Base-by-base conservation (phyloP, 2,797 vertebrate species). In the Sparus aurata region DNA sequence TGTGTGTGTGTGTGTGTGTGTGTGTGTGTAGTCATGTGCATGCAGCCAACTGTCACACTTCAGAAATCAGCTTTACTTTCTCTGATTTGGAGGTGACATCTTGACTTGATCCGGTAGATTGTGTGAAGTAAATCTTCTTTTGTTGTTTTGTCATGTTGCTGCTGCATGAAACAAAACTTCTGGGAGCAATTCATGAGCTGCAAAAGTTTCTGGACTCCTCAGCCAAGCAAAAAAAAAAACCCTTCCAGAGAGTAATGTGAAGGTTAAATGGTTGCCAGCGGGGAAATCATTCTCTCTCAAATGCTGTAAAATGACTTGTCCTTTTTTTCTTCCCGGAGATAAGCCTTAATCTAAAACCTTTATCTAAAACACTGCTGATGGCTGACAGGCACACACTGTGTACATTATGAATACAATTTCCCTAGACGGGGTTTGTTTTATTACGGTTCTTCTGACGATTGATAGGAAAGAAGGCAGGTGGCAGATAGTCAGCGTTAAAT, bases 101-200 rank as follows among this genome's bases (percentile, higher is more conserved):
- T 84, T 34, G 73, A 82, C 68, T 75, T 84, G 82, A 90, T 89
- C 84, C 58, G 1, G 53, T 64, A 79, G 63, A 68, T 76, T 77
- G 82, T 72, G 61, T 81, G 55, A 60, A 83, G 69, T 57, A 79
- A 87, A 90, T 84, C 74, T 73, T 43, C 55, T 70, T 84, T 75
- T 85, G 79, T 77, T 68, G 77, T 69, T 82, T 34, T 83, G 75
- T 91, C 73, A 69, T 52, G 2, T 59, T 63, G 70, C 65, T 0
- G n/a, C 54, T 43, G 65, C 71, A 60, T 1, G n/a, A 38, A 13
- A 73, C 34, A 23, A 75, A 88, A 79, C 43, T n/a, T 84, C 52
- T 54, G 25, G 74, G 30, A 53, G 64, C 15, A 59, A 30, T 66
- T 73, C 54, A 30, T 55, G 55, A 63, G 58, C 66, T 46, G 46